Conservation (phyloP, 2,888 invertebrate genomes). For the Stenoptilia bipunctidactyla region DNA sequence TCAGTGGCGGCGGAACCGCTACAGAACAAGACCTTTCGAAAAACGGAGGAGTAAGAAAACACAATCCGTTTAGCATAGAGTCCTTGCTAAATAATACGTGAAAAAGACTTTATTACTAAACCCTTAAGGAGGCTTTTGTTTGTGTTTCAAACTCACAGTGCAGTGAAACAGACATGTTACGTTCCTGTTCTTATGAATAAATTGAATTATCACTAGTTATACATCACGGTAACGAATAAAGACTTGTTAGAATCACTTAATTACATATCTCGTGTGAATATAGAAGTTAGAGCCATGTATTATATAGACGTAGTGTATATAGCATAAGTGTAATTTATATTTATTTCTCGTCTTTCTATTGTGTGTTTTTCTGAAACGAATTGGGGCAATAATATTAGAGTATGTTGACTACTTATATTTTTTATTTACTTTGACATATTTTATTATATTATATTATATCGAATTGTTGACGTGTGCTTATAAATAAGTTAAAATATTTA, state of each 20-base stretch:
- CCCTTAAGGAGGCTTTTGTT: conserved; percentile 39
- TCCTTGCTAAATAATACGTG: conserved; percentile 84
- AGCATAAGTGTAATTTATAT: conserved; percentile 24
- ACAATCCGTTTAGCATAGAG: conserved; percentile 92
- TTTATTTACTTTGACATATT: too few relatives aligned
- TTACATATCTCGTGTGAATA: conserved; percentile 66
- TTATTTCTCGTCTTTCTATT: conserved; percentile 24
- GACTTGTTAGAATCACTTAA: conserved; percentile 54
- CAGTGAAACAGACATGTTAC: conserved; percentile 28
- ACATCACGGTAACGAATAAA: conserved; percentile 34
- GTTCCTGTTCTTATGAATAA: conserved; percentile 44
- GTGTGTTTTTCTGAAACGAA: conserved; percentile 25
- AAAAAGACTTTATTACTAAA: conserved; percentile 41
- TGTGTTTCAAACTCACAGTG: conserved; percentile 15
- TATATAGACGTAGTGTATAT: conserved; percentile 64
- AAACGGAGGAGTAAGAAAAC: conserved; percentile 73
- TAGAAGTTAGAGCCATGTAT: conserved; percentile 47
- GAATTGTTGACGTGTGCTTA: too few relatives aligned
- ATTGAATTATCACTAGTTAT: conserved; percentile 40
- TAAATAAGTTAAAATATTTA: too few relatives aligned
- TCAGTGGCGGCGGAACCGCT: conserved; percentile 47
- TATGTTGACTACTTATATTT: conserved; percentile 24
- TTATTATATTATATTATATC: too few relatives aligned
- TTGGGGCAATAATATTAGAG: conserved; percentile 55
- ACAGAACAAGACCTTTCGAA: conserved; percentile 61